These are phyloP conservation scores for Pseudorhombus dupliciocellatus DNA, from an alignment of 2,113 vertebrate genomes.

Conservation along the genomic window DNA sequence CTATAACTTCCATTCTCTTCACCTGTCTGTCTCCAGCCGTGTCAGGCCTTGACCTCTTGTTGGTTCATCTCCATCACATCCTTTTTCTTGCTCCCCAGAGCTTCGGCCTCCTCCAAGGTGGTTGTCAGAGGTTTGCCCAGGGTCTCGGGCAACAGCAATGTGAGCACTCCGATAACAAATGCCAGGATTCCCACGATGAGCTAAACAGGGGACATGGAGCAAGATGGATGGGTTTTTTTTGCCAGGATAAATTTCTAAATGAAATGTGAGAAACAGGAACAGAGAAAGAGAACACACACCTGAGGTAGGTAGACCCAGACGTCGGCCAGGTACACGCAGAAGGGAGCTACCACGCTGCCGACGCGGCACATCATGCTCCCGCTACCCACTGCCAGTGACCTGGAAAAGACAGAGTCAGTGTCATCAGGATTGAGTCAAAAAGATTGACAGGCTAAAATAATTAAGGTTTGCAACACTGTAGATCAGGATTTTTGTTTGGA, in stretches of 20 bases:
- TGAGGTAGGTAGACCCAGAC: slow-evolving; percentile 91
- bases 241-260: neutral
- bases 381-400: slow-evolving; percentile 90
- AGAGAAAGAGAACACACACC: slow-evolving; percentile 66
- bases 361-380: slow-evolving; percentile 92
- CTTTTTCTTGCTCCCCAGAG: slow-evolving; percentile 73
- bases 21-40: neutral
- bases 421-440: no score
- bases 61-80: slow-evolving; percentile 75
- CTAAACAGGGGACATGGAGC: slow-evolving; percentile 65
- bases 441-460: no score
- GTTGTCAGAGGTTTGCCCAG: slow-evolving; percentile 85
- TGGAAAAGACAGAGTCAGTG: slow-evolving; percentile 49
- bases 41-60: slow-evolving; percentile 43
- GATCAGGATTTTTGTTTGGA: no score
- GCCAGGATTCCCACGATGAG: slow-evolving; percentile 89
- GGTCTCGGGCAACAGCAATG: slow-evolving; percentile 89
- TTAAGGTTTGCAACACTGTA: no score
- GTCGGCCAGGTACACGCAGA: slow-evolving; percentile 86
- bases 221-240: neutral
- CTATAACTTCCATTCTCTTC: neutral
- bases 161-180: slow-evolving; percentile 86
- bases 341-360: slow-evolving; percentile 88
- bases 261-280: neutral
- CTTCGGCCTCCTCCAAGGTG: slow-evolving; percentile 86